These are phyloP conservation scores for Mustela nigripes DNA, from an alignment of 2,113 vertebrate species.

Conservation along the genomic window DNA sequence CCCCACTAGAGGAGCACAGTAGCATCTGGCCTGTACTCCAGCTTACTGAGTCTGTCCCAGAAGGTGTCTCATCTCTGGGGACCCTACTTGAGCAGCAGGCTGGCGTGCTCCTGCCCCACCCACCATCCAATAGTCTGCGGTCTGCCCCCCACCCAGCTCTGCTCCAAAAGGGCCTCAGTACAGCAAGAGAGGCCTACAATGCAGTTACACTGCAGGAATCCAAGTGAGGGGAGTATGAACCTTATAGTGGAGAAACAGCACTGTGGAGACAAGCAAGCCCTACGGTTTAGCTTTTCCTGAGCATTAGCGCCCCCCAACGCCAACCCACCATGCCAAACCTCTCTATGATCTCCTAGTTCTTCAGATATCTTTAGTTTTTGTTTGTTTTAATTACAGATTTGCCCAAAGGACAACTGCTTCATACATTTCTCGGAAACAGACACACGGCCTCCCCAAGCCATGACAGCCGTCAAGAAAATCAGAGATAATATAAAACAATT, in stretches of 20 bases:
- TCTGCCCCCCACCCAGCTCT: neutral
- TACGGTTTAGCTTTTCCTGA: neutral
- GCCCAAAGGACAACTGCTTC: neutral
- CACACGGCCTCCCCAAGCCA: neutral
- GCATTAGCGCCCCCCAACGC: neutral
- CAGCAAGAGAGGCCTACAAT: neutral
- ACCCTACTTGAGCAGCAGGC: neutral
- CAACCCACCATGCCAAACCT: neutral
- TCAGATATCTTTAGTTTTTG: neutral
- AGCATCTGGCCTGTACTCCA: neutral
- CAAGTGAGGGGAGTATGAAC: neutral
- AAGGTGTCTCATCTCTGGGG: neutral
- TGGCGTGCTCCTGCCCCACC: neutral
- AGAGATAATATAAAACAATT: neutral
- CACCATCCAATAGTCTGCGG: neutral
- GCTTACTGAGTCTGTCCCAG: neutral
- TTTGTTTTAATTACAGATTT: neutral
- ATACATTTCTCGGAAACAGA: slow-evolving; percentile 26
- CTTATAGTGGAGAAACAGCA: neutral
- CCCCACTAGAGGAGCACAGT: neutral
- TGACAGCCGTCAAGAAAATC: neutral
- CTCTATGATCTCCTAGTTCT: neutral
- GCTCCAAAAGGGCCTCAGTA: neutral
- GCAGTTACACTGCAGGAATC: neutral
- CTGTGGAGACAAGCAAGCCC: neutral